Conservation (phyloP, 2,888 invertebrate genomes). For the Sarcophaga rosellei region DNA sequence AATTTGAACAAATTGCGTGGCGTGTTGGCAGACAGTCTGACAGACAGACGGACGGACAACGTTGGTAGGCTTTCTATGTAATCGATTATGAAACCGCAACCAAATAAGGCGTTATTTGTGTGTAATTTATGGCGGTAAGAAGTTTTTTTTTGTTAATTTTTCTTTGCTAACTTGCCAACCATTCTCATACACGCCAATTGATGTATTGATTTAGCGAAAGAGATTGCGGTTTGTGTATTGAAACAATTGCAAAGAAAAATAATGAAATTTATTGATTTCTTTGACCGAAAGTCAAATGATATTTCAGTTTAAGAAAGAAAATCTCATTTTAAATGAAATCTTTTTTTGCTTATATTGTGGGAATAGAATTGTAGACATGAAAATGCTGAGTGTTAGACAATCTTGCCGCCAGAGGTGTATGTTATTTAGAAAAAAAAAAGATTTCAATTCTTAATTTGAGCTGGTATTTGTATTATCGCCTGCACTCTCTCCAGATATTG, state of each 20-base stretch:
- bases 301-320: too few relatives aligned
- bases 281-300: background rate
- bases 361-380: background rate
- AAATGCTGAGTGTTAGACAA: too few relatives aligned
- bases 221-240: background rate
- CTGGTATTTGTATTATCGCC: too few relatives aligned
- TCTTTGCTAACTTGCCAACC: background rate
- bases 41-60: too few relatives aligned
- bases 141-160: background rate
- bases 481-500: too few relatives aligned
- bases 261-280: conserved; percentile 34
- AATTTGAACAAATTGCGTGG: conserved; percentile 59
- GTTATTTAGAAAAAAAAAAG: too few relatives aligned
- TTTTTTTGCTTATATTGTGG: background rate
- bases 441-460: too few relatives aligned
- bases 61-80: conserved; percentile 2
- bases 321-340: too few relatives aligned
- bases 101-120: conserved; percentile 35
- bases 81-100: conserved; percentile 56
- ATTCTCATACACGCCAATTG: conserved; percentile 15
- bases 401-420: too few relatives aligned
- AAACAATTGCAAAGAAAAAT: too few relatives aligned
- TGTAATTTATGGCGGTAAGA: conserved; percentile 53
- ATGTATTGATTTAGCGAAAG: background rate
- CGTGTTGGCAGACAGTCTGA: background rate